These are phyloP conservation scores for Eupleurogrammus muticus DNA, from an alignment of 2,797 vertebrate genomes.

Conservation along the genomic window DNA sequence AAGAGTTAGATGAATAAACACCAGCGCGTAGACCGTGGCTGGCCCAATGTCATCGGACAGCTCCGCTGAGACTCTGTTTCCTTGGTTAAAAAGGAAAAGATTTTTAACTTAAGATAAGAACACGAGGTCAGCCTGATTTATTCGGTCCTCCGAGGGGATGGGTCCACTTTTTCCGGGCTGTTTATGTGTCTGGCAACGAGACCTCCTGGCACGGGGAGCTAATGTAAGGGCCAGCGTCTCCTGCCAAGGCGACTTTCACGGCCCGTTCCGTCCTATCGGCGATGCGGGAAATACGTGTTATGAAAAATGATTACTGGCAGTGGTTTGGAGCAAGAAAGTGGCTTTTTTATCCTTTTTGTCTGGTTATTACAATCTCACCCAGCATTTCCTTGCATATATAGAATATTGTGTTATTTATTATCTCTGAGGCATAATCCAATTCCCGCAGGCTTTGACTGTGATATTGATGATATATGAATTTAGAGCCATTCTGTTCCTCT, in stretches of 20 bases:
- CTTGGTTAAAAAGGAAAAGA: slow-evolving; percentile 40
- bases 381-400: slow-evolving; percentile 36
- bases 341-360: slow-evolving; percentile 49
- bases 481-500: slow-evolving; percentile 26
- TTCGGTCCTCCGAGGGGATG: slow-evolving; percentile 47
- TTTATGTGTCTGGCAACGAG: slow-evolving; percentile 51
- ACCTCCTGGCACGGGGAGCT: slow-evolving; percentile 43
- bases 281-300: slow-evolving; percentile 60
- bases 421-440: slow-evolving; percentile 55
- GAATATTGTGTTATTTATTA: slow-evolving; percentile 62
- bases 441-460: slow-evolving; percentile 27
- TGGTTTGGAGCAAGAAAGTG: slow-evolving; percentile 39
- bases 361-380: slow-evolving; percentile 24
- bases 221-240: slow-evolving; percentile 45
- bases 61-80: slow-evolving; percentile 15
- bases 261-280: slow-evolving; percentile 55
- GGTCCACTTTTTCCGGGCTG: slow-evolving; percentile 44
- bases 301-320: slow-evolving; percentile 58
- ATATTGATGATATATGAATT: slow-evolving; percentile 58
- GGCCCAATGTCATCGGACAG: background rate
- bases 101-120: slow-evolving; percentile 51
- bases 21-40: background rate
- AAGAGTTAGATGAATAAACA: slow-evolving; percentile 29
- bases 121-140: slow-evolving; percentile 48
- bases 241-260: slow-evolving; percentile 65